These are phyloP conservation scores for Bothrops jararaca DNA, from an alignment of 2,113 vertebrate species.

Conservation along the genomic window DNA sequence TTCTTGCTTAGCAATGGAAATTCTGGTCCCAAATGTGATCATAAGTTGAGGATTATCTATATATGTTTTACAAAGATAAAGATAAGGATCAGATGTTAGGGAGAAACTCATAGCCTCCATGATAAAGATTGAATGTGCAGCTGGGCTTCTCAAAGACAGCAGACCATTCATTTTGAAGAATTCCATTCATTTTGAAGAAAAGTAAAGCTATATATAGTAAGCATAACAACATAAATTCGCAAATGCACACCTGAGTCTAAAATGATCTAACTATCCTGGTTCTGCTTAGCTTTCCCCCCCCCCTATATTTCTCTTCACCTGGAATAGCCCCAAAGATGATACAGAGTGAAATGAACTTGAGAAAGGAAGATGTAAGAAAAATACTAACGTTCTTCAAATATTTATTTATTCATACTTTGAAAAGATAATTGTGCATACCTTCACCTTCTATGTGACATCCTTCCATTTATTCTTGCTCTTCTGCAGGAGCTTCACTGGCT, in stretches of 20 bases:
- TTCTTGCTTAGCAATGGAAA: too few relatives aligned
- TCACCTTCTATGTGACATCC: background rate
- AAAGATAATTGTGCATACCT: background rate
- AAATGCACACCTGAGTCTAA: background rate
- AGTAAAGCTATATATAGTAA: background rate
- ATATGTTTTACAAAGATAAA: too few relatives aligned
- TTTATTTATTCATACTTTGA: background rate
- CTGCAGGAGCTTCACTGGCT: too few relatives aligned
- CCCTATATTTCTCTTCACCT: background rate
- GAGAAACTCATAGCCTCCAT: background rate
- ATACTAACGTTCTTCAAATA: background rate
- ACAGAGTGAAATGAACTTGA: background rate
- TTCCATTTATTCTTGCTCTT: background rate
- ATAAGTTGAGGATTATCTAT: too few relatives aligned
- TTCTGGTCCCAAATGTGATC: too few relatives aligned
- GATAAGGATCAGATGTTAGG: background rate
- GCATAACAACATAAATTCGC: background rate
- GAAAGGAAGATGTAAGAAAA: background rate
- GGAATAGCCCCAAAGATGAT: background rate
- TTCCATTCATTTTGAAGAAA: background rate
- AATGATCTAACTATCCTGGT: background rate
- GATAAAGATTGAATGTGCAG: background rate
- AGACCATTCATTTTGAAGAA: background rate
- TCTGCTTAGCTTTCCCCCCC: background rate
- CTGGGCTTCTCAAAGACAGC: background rate